Conservation (phyloP, 2,888 invertebrate species). For the Perizoma flavofasciatum region DNA sequence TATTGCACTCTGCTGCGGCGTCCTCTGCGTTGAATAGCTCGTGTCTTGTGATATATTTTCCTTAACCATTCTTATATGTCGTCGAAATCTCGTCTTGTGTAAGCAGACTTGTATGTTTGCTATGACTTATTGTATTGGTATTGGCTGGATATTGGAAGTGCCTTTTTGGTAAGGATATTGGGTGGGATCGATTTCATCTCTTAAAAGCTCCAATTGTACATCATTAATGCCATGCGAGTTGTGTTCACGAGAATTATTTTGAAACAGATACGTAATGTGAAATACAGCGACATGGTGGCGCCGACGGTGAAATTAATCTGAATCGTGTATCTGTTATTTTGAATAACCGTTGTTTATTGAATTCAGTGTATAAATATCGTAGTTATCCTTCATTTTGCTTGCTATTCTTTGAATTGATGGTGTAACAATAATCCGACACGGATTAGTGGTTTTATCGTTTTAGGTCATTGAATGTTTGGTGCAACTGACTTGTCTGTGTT, state of each 20-base stretch:
- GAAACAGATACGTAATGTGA: slow-evolving; percentile 70
- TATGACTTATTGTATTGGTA: slow-evolving; percentile 46
- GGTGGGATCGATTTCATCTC: slow-evolving; percentile 38
- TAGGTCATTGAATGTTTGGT: slow-evolving; percentile 29
- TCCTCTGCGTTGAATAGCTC: slow-evolving; percentile 56
- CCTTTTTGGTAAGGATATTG: slow-evolving; percentile 37
- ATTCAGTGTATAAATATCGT: slow-evolving; percentile 48
- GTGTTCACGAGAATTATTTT: slow-evolving; percentile 63
- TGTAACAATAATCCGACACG: slow-evolving; percentile 36
- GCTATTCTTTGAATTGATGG: slow-evolving; percentile 43
- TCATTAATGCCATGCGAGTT: slow-evolving; percentile 48
- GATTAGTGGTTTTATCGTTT: slow-evolving; percentile 37
- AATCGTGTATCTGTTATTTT: slow-evolving; percentile 62
- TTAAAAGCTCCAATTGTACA: slow-evolving; percentile 43
- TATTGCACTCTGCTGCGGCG: slow-evolving; percentile 60
- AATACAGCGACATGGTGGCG: slow-evolving; percentile 66
- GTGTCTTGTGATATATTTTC: slow-evolving; percentile 58
- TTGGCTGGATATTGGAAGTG: slow-evolving; percentile 47
- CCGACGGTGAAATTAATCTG: slow-evolving; percentile 63
- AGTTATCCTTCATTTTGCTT: slow-evolving; percentile 34
- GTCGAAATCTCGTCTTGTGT: slow-evolving; percentile 41
- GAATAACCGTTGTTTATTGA: slow-evolving; percentile 57
- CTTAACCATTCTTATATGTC: slow-evolving; percentile 45
- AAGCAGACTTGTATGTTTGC: slow-evolving; percentile 40
- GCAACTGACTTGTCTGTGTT: slow-evolving; percentile 26